Percentiles rank a stretch among this genome's conserved stretches.
These are phyloP conservation scores for Schizopygopsis pylzovi DNA, from an alignment of 2,797 vertebrate species.

Conservation along the genomic window DNA sequence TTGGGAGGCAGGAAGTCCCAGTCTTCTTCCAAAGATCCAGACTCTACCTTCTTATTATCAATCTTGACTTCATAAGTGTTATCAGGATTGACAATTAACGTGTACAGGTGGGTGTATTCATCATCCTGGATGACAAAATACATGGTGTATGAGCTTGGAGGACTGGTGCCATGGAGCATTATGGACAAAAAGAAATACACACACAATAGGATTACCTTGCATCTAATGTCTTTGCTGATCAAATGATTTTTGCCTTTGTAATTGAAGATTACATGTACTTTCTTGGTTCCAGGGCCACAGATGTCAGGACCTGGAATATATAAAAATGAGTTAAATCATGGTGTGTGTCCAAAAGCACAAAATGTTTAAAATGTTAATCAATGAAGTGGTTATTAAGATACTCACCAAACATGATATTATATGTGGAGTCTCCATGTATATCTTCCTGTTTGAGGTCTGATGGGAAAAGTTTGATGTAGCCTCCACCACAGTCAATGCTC, in stretches of 20 bases:
- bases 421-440: constrained; percentile 82
- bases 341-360: background rate
- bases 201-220: constrained; percentile 76
- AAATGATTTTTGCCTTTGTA: constrained; percentile 89
- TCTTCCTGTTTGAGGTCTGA: constrained; percentile 80
- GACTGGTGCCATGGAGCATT: background rate
- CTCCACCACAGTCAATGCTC: constrained; percentile 84
- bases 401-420: constrained; percentile 86
- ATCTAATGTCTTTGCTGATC: constrained; percentile 87
- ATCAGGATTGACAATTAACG: constrained; percentile 83
- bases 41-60: constrained; percentile 85
- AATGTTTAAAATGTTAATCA: background rate
- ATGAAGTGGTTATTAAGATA: background rate
- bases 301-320: constrained; percentile 85
- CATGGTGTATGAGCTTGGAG: background rate
- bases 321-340: background rate
- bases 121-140: constrained; percentile 77
- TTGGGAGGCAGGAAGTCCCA: constrained; percentile 86
- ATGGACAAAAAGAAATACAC: background rate
- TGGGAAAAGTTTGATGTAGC: constrained; percentile 84
- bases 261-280: constrained; percentile 87
- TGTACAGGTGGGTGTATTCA: constrained; percentile 86
- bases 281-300: constrained; percentile 89
- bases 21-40: constrained; percentile 82
- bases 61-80: constrained; percentile 90